A percentile compares a stretch with the other conserved stretches of the same genome.
phyloP scores from a whole-genome alignment of 2,797 vertebrate genomes.

The Perodicticus potto region DNA sequence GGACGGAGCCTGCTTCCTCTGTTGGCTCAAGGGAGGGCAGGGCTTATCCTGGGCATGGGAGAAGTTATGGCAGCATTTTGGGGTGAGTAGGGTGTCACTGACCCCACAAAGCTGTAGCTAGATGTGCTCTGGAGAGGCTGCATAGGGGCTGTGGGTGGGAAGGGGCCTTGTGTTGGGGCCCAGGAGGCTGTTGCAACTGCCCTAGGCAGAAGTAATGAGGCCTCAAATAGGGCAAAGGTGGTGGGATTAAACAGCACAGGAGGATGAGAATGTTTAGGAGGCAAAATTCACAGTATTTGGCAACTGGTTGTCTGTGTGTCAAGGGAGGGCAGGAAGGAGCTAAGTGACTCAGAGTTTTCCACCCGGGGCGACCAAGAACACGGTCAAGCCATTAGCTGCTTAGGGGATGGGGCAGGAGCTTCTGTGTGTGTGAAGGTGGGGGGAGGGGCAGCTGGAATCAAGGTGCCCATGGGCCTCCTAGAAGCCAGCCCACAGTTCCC shows the following conservation, averaged over 20 bases:
- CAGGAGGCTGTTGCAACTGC: background rate
- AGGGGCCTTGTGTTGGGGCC: background rate
- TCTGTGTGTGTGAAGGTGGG: background rate
- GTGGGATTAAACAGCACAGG: background rate
- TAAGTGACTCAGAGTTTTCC: slow-evolving; percentile 80
- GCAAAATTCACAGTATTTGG: slow-evolving; percentile 51
- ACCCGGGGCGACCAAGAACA: slow-evolving; percentile 12
- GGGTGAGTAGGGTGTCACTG: background rate
- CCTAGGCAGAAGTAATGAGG: background rate
- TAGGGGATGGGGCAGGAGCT: background rate
- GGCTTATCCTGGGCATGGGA: background rate
- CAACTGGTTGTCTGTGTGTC: background rate
- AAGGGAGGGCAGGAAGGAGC: slow-evolving; percentile 51
- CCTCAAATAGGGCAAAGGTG: background rate
- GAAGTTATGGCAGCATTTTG: background rate
- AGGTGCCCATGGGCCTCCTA: background rate
- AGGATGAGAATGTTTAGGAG: slow-evolving; percentile 1
- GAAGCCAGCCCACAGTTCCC: background rate
- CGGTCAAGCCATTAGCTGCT: background rate
- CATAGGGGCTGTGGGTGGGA: background rate
- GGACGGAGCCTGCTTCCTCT: background rate
- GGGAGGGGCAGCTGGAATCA: background rate
- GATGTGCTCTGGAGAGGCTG: background rate
- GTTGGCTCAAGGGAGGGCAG: background rate
- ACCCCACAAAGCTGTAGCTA: background rate